These are phyloP conservation scores for Hyperopisus bebe DNA, from an alignment of 2,113 vertebrate species.

Conservation along the genomic window DNA sequence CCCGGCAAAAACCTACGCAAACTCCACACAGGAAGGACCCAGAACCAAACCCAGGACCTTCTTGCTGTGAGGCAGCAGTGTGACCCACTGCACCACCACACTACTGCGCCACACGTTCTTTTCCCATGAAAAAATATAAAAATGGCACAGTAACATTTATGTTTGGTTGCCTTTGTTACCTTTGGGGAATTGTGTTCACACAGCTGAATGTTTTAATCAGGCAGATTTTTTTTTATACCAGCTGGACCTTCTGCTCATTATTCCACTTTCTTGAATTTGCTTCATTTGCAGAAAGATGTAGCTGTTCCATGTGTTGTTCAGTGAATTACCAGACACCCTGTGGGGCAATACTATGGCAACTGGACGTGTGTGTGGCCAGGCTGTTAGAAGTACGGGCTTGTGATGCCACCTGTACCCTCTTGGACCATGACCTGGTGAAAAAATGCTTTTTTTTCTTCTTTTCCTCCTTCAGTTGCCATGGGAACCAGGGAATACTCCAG, in stretches of 20 bases:
- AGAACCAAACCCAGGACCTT: too few relatives aligned
- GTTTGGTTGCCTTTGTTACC: neutral
- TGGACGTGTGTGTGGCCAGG: neutral
- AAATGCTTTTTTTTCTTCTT: neutral
- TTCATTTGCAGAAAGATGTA: neutral
- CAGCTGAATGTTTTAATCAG: neutral
- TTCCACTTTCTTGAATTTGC: neutral
- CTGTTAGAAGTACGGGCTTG: neutral
- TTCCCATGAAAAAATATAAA: neutral
- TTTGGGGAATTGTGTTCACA: neutral
- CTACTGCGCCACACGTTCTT: neutral
- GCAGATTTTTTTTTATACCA: neutral
- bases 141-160: neutral
- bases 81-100: too few relatives aligned
- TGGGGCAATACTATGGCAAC: neutral
- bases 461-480: neutral
- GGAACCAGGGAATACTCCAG: slow-evolving; percentile 12
- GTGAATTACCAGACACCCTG: neutral
- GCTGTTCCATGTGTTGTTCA: neutral
- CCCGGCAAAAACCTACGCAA: too few relatives aligned
- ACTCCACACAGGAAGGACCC: too few relatives aligned
- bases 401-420: neutral
- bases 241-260: neutral
- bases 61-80: too few relatives aligned
- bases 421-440: neutral